Evolutionary conservation across 2,888 invertebrate genomes (phyloP).

Genomic region (Digitonthophagus gazella): DNA sequence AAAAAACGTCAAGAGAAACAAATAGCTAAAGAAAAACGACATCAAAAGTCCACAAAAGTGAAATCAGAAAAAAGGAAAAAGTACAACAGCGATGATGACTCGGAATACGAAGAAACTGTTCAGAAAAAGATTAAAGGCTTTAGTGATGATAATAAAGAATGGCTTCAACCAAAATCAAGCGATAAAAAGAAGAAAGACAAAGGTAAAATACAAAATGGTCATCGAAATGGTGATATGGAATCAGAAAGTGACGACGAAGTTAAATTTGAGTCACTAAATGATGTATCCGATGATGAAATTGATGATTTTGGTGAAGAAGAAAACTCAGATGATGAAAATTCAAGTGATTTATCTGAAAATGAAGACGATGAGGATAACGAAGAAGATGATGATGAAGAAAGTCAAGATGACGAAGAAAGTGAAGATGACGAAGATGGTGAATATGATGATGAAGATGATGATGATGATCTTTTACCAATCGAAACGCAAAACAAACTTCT

Average conservation of each 20-base stretch:
- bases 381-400: conserved; percentile 37
- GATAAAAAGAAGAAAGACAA: conserved; percentile 27
- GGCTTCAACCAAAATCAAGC: conserved; percentile 62
- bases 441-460: conserved; percentile 46
- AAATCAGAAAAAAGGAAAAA: conserved; percentile 37
- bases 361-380: conserved; percentile 32
- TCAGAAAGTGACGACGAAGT: conserved; percentile 54
- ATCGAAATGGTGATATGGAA: conserved; percentile 41
- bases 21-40: conserved; percentile 35
- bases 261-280: conserved; percentile 41
- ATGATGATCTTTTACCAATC: conserved; percentile 77
- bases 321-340: conserved; percentile 39
- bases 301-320: conserved; percentile 32
- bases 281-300: conserved; percentile 41
- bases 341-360: conserved; percentile 28
- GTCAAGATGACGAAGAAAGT: conserved; percentile 31
- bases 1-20: conserved; percentile 41
- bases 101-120: conserved; percentile 20
- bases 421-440: conserved; percentile 37
- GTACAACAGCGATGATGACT: conserved; percentile 32
- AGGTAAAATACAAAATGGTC: conserved; percentile 42
- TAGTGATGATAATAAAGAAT: conserved; percentile 69
- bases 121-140: conserved; percentile 55
- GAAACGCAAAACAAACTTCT: conserved; percentile 80
- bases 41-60: conserved; percentile 32